Evolutionary conservation across 2,797 vertebrate genomes (phyloP).

Genomic region (Melanogrammus aeglefinus): DNA sequence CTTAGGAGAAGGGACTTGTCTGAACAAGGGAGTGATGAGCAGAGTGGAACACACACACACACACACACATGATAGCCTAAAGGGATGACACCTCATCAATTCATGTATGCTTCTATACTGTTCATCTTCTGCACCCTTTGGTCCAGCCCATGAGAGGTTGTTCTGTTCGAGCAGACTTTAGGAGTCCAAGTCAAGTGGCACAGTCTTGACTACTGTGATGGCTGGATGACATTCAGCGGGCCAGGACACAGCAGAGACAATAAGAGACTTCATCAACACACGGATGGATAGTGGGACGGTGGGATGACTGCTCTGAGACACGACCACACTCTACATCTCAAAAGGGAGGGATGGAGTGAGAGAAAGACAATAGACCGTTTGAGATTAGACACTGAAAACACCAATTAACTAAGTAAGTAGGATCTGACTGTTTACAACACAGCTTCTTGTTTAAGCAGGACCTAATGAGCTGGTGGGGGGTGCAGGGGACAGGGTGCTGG

Average conservation of each 20-base stretch:
- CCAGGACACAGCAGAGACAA: not conserved
- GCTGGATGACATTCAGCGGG: not conserved
- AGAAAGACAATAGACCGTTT: not conserved
- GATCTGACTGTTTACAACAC: not conserved
- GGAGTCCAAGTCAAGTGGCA: not conserved
- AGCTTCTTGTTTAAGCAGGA: not conserved
- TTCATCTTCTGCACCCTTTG: not conserved
- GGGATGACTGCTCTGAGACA: not conserved
- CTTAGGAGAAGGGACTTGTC: constrained; percentile 20
- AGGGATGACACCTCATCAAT: not conserved
- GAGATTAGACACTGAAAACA: not conserved
- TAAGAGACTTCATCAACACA: constrained; percentile 1
- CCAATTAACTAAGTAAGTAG: not conserved
- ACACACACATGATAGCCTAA: not conserved
- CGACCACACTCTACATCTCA: not conserved
- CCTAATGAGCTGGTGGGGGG: constrained; percentile 19
- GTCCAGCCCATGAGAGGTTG: not conserved
- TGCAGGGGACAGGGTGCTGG: constrained; percentile 43
- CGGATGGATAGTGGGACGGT: not conserved
- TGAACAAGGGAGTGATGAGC: constrained; percentile 38
- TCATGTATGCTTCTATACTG: not conserved
- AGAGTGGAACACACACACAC: constrained; percentile 10
- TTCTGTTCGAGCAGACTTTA: not conserved
- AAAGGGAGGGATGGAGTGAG: not conserved
- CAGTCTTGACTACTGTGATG: not conserved